phyloP scores from a whole-genome alignment of 2,113 vertebrate genomes.

The Zapus hudsonius region DNA sequence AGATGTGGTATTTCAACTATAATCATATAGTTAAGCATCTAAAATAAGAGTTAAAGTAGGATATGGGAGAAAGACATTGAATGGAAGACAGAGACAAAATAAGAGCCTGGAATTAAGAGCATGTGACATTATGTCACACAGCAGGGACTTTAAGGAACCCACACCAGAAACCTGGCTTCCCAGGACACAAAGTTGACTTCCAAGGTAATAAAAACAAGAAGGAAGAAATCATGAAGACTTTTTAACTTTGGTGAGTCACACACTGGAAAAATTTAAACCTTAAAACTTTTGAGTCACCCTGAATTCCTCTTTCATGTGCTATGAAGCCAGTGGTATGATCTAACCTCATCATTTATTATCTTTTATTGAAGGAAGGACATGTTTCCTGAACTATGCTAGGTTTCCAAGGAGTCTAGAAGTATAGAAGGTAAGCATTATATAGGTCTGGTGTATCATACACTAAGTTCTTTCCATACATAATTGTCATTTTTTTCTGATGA shows the following conservation, averaged over 20 bases:
- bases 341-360: neutral
- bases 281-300: neutral
- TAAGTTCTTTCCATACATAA: neutral
- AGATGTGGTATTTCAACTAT: neutral
- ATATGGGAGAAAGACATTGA: neutral
- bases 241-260: conserved; percentile 9
- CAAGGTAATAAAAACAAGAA: neutral
- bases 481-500: neutral
- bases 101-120: neutral
- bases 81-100: neutral
- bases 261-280: neutral
- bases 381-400: neutral
- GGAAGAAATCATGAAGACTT: neutral
- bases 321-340: neutral
- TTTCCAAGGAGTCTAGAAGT: neutral
- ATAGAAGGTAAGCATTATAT: neutral
- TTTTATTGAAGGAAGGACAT: neutral
- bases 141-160: neutral
- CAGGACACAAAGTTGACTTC: neutral
- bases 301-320: neutral
- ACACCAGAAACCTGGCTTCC: neutral
- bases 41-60: neutral
- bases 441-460: too few relatives aligned
- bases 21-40: neutral
- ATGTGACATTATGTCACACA: neutral